Evolutionary conservation across 2,113 vertebrate genomes (phyloP).

Genomic region (Oceanites oceanicus): DNA sequence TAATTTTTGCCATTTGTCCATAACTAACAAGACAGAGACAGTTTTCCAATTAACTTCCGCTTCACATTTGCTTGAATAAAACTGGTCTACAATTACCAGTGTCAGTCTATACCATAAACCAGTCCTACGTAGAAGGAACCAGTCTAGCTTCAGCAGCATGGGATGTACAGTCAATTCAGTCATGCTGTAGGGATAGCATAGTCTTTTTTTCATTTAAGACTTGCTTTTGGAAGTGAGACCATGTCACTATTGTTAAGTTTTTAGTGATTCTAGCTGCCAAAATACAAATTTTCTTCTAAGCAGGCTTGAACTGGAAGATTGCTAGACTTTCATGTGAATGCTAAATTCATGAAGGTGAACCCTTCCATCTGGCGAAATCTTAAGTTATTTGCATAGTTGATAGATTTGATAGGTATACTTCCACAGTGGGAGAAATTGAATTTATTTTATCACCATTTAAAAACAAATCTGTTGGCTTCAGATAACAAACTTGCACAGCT

Average conservation of each 20-base stretch:
- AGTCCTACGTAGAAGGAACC: not conserved
- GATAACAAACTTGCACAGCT: not conserved
- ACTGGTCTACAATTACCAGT: not conserved
- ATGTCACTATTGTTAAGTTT: accelerated
- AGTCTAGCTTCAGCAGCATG: not conserved
- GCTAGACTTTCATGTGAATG: not conserved
- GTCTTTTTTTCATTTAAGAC: not conserved
- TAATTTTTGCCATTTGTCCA: not conserved
- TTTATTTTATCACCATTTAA: not conserved
- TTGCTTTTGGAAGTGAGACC: not conserved
- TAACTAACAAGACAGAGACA: not conserved
- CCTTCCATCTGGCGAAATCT: not conserved
- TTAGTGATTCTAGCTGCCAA: not conserved
- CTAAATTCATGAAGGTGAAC: not conserved
- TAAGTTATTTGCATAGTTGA: not conserved
- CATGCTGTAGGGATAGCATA: not conserved
- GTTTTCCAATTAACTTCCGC: not conserved
- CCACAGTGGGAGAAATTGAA: not conserved
- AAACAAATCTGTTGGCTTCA: not conserved
- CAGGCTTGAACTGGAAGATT: not conserved
- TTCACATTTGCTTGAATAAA: not conserved
- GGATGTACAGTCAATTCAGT: not conserved
- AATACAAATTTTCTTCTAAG: not conserved
- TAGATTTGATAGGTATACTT: not conserved
- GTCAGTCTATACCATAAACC: not conserved